Percentiles rank a stretch among this genome's conserved stretches.
These are phyloP conservation scores for Phthorimaea operculella DNA, from an alignment of 1,140 invertebrate genomes.

Conservation along the genomic window DNA sequence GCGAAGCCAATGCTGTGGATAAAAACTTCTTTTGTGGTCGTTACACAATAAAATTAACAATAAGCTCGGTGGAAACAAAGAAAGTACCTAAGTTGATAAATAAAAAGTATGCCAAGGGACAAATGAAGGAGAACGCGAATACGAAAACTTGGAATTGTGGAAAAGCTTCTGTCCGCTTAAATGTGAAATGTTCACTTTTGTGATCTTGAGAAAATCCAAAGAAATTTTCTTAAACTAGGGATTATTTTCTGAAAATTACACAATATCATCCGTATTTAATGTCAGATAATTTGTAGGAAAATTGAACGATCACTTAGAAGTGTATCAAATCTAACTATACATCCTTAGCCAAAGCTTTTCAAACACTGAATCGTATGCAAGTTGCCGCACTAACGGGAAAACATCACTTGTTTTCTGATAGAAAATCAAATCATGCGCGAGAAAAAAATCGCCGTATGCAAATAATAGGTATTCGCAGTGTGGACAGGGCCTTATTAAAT, in stretches of 20 bases:
- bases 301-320: no score
- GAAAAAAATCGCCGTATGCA: no score
- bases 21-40: constrained; percentile 28
- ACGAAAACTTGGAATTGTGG: constrained; percentile 19
- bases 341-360: no score
- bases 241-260: not conserved
- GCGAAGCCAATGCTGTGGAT: constrained; percentile 22
- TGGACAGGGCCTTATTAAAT: no score
- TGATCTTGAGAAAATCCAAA: not conserved
- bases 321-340: no score
- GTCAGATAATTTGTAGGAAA: no score
- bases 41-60: constrained; percentile 40
- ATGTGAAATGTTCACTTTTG: constrained; percentile 8
- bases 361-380: no score
- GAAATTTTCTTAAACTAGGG: not conserved
- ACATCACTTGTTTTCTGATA: no score
- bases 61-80: constrained; percentile 28
- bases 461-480: no score
- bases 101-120: constrained; percentile 34
- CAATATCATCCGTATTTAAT: no score
- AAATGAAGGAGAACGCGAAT: constrained; percentile 23
- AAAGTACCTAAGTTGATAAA: constrained; percentile 31
- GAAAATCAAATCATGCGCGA: no score
- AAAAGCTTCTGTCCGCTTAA: constrained; percentile 9
- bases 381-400: no score